These are phyloP conservation scores for Myodes glareolus DNA, from an alignment of 2,113 vertebrate species.

Conservation along the genomic window DNA sequence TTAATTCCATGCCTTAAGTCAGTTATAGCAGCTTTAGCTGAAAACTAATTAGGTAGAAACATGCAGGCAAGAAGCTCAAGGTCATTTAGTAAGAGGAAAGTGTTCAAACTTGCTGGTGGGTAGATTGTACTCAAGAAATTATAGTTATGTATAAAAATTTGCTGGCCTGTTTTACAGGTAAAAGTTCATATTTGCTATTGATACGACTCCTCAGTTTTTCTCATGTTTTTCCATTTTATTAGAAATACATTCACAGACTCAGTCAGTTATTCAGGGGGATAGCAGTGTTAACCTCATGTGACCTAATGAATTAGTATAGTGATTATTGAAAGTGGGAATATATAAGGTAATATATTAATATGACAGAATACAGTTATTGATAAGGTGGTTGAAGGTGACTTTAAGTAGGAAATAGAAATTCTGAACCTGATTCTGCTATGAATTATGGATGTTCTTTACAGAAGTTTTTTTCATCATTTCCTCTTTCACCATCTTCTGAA, in stretches of 20 bases:
- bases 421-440: background rate
- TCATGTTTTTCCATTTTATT: background rate
- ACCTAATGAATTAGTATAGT: background rate
- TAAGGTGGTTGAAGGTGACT: background rate
- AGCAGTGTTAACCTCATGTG: background rate
- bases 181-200: background rate
- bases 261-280: background rate
- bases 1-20: background rate
- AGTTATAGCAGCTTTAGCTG: background rate
- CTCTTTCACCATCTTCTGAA: conserved; percentile 34
- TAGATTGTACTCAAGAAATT: background rate
- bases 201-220: background rate
- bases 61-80: background rate
- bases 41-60: background rate
- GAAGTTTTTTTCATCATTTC: background rate
- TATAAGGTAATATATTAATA: background rate
- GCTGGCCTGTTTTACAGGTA: background rate
- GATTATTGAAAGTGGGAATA: background rate
- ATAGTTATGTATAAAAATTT: background rate
- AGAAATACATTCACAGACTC: background rate
- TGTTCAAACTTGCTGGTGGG: background rate
- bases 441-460: conserved; percentile 32
- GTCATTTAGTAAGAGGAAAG: background rate
- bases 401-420: conserved; percentile 24
- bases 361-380: background rate